Conservation (phyloP, 2,113 vertebrate species). For the Accipiter virgatus region DNA sequence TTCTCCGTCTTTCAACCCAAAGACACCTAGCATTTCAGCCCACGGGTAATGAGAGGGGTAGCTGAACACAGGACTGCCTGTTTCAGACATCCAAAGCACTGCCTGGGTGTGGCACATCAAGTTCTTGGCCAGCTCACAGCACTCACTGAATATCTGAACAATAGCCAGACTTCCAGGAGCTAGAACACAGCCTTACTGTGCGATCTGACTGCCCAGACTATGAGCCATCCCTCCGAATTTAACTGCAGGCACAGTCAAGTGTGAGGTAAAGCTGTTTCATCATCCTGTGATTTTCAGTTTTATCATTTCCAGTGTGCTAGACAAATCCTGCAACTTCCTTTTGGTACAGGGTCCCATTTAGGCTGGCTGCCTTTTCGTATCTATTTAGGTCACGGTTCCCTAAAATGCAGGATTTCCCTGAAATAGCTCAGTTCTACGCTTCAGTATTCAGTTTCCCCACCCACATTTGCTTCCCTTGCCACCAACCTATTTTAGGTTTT, state of each 20-base stretch:
- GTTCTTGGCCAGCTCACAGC: slow-evolving; percentile 24
- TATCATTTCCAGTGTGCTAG: not conserved
- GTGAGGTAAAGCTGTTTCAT: slow-evolving; percentile 37
- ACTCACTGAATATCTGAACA: slow-evolving; percentile 36
- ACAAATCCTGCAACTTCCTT: slow-evolving; percentile 40
- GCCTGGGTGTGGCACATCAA: slow-evolving; percentile 22
- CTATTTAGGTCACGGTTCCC: not conserved
- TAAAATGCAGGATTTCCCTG: slow-evolving; percentile 14
- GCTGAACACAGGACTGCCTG: not conserved
- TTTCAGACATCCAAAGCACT: not conserved
- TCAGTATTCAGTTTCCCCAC: not conserved
- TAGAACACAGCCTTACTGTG: slow-evolving; percentile 42
- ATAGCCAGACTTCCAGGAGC: slow-evolving; percentile 54
- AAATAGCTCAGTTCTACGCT: not conserved
- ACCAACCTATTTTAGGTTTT: not conserved
- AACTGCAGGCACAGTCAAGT: slow-evolving; percentile 34
- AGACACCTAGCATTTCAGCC: not conserved
- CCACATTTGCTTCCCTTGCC: not conserved
- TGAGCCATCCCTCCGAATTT: slow-evolving; percentile 62
- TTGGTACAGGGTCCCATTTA: not conserved
- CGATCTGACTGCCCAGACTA: slow-evolving; percentile 56
- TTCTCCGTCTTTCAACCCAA: not conserved
- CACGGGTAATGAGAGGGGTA: not conserved
- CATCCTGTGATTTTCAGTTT: slow-evolving; percentile 14
- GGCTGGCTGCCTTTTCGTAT: not conserved